Evolutionary conservation across 1,140 invertebrate species (phyloP).

Genomic region (Eufriesea mexicana): DNA sequence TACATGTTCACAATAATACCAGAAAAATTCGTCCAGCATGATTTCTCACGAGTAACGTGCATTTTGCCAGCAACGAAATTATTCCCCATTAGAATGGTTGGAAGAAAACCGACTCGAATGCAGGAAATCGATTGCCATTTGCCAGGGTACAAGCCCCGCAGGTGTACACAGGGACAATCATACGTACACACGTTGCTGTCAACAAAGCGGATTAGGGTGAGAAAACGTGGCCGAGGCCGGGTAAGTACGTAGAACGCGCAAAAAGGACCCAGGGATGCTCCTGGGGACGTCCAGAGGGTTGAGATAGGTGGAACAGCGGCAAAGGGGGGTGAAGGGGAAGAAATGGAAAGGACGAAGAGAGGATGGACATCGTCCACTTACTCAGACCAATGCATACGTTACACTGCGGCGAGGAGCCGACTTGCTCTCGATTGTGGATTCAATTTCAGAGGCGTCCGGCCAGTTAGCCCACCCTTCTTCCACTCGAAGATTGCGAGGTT

Average conservation of each 20-base stretch:
- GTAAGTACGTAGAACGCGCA: slow-evolving; percentile 20
- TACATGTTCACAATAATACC: too few relatives aligned
- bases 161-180: slow-evolving; percentile 18
- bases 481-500: slow-evolving; percentile 69
- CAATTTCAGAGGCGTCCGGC: slow-evolving; percentile 76
- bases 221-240: slow-evolving; percentile 29
- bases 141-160: neutral
- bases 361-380: slow-evolving; percentile 55
- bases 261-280: slow-evolving; percentile 31
- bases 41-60: neutral
- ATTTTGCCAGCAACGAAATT: neutral
- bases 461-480: slow-evolving; percentile 62
- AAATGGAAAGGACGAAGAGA: slow-evolving; percentile 28
- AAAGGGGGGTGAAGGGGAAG: neutral
- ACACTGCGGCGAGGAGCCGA: slow-evolving; percentile 58
- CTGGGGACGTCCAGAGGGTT: neutral
- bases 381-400: slow-evolving; percentile 74
- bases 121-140: neutral
- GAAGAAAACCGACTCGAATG: neutral
- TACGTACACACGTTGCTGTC: slow-evolving; percentile 34
- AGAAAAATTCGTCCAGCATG: too few relatives aligned
- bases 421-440: slow-evolving; percentile 75
- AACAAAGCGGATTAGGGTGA: slow-evolving; percentile 48
- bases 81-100: neutral
- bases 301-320: slow-evolving; percentile 2